Conservation (phyloP, 1,140 invertebrate species). For the Drosophila ohnishii region DNA sequence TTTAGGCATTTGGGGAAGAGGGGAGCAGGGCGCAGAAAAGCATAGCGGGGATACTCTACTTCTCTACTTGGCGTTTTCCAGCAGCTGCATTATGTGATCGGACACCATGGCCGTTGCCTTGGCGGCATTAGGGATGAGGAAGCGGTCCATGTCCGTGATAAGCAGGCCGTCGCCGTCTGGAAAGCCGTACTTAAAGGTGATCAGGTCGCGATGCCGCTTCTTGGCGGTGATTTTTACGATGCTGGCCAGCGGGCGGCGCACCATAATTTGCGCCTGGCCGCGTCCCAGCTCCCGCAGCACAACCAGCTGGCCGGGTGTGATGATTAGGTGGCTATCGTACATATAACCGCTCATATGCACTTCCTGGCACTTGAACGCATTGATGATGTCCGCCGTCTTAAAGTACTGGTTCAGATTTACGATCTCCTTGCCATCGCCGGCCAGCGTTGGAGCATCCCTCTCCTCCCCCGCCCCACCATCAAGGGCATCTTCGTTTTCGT, state of each 20-base stretch:
- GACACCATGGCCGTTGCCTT: slow-evolving; percentile 89
- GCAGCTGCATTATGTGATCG: slow-evolving; percentile 84
- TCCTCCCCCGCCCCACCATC: slow-evolving; percentile 29
- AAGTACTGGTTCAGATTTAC: slow-evolving; percentile 89
- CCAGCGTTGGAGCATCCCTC: slow-evolving; percentile 47
- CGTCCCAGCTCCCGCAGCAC: slow-evolving; percentile 92
- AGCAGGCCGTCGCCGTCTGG: slow-evolving; percentile 77
- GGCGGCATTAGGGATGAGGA: slow-evolving; percentile 95
- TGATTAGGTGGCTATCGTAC: slow-evolving; percentile 92
- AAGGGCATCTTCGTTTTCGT: slow-evolving; percentile 90
- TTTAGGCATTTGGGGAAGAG: slow-evolving; percentile 4
- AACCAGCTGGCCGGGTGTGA: slow-evolving; percentile 94
- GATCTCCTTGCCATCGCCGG: slow-evolving; percentile 86
- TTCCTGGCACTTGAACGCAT: slow-evolving; percentile 95
- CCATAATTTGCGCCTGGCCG: slow-evolving; percentile 92
- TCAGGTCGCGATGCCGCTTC: slow-evolving; percentile 95
- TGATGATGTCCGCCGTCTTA: slow-evolving; percentile 92
- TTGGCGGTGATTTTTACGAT: slow-evolving; percentile 98
- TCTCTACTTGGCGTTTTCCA: slow-evolving; percentile 63
- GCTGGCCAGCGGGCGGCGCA: slow-evolving; percentile 91
- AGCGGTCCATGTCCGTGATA: slow-evolving; percentile 93
- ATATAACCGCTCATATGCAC: slow-evolving; percentile 93
- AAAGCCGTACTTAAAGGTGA: slow-evolving; percentile 92
- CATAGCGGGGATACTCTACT: slow-evolving; percentile 6
- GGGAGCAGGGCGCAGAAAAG: slow-evolving; percentile 18